Base-by-base conservation (phyloP, 1,140 invertebrate genomes). In the Grapholita molesta region DNA sequence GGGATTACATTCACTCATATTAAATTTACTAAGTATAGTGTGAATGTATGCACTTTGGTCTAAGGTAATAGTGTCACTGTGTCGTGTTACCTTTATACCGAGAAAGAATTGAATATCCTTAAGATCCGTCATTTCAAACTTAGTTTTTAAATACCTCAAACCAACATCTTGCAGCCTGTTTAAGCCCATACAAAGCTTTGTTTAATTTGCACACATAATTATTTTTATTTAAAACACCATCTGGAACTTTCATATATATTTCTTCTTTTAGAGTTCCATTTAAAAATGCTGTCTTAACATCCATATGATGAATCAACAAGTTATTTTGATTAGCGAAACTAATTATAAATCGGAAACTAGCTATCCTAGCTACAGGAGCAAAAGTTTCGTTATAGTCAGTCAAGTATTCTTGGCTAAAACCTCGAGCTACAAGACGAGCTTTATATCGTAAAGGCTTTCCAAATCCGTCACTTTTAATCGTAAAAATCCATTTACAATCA, bases 221-320 rank as follows among this genome's bases (percentile, higher is more conserved):
- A 48, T n/a, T 48, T 23, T 70, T 38, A 66, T 35, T 53, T 32
- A 71, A 61, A 23, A 79, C 71, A 7, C 82, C 79, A 66, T 86
- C 76, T 23, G 89, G 88, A 55, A 78, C 57, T 35, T 75, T 48
- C 73, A 90, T 83, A 67, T 77, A 91, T 11, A 90, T 75, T 57
- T 78, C 72, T 73, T 92, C 89, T 35, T 89, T 78, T 35, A 92
- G 70, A 7, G 67, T 32, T 35, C 83, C 86, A 72, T 92, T 73
- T 12, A 90, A 67, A 74, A 89, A 91, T 7, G 88, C 65, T 9
- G 8, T 42, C 25, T 30, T 25, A 24, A 66, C 21, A 25, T 61
- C 23, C 30, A 61, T 12, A 78, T 18, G 21, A 32, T 25, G 12
- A 64, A 75, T 18, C 15, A 30, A 21, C n/a, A 33, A 15, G 30